Evolutionary conservation across 2,888 invertebrate species (phyloP), one percentile per base, ranked within the genome.

Genomic region (Prosopocoilus inquinatus): DNA sequence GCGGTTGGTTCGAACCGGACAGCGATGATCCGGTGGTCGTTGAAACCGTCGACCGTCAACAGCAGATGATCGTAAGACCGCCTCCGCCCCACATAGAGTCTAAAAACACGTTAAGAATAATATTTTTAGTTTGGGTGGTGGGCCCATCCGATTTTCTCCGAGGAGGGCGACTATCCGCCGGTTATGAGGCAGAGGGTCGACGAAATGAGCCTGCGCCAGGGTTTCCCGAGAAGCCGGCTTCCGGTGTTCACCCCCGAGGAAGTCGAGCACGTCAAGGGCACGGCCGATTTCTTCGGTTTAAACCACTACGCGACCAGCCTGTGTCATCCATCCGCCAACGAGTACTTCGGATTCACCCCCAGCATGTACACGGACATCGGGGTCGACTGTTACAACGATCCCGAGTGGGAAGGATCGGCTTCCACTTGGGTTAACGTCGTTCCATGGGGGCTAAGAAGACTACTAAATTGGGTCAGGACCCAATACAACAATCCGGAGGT

Each of bases 231-330:
- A 7, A 86, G 87, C 0, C 80, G 87, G 3, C 76, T 89, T 1
- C 87, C 88, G 0, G 67, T 68, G 50, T 86, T 88, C 66, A 84
- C 82, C 0, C 12, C 65, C 0, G 77, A 82, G 11, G 87, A 89
- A 77, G 77, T 87, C 3, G 69, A 76, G 7, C 75, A 77, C 49
- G 81, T 90, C 15, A 74, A 73, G 28, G 84, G 81, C 0, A 83
- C 88, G 0, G 79, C 80, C 0, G 90, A 92, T 69, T 90, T 88
- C 73, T 78, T 91, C 50, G 90, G 89, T 0, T 70, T 91, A 12
- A 91, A 91, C 69, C 83, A 87, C 55, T 92, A 92, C 87, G 1
- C 80, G 83, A n/a, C 39, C 2, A 7, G 38, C 5, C 1, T 38
- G 38, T 38, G 38, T 38, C 13, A 11, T 38, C 38, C 38, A 38